Conservation (phyloP, 1,140 invertebrate genomes). For the Drosophila azteca region DNA sequence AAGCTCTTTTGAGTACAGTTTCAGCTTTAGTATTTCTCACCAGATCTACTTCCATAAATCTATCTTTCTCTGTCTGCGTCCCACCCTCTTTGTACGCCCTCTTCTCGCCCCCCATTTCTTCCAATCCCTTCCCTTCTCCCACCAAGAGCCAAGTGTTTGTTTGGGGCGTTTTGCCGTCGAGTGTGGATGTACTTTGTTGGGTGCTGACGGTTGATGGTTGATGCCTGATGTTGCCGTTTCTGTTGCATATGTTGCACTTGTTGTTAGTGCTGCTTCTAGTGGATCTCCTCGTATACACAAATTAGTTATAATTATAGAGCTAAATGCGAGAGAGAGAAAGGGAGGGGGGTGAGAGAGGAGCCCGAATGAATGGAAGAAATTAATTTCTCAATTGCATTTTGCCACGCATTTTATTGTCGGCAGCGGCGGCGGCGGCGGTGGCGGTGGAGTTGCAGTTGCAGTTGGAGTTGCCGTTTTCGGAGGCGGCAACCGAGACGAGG, state of each 20-base stretch:
- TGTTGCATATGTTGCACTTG: constrained; percentile 34
- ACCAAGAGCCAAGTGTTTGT: constrained; percentile 68
- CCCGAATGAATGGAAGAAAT: constrained; percentile 72
- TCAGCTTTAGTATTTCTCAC: constrained; percentile 2
- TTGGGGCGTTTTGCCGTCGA: constrained; percentile 56
- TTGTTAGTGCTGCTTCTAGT: constrained; percentile 13
- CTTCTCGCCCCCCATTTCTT: background rate
- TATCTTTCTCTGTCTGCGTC: background rate
- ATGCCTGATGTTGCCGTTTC: constrained; percentile 6
- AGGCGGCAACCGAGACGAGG: constrained; percentile 55
- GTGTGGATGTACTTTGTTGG: constrained; percentile 28
- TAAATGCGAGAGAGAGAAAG: constrained; percentile 58
- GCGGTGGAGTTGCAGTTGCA: constrained; percentile 7
- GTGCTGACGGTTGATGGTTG: constrained; percentile 1
- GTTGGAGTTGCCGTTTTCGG: constrained; percentile 31
- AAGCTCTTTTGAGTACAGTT: too few species aligned
- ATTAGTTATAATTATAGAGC: constrained; percentile 81
- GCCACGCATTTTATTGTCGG: constrained; percentile 81
- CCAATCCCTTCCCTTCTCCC: background rate
- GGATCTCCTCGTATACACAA: constrained; percentile 64
- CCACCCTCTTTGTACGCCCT: too few species aligned
- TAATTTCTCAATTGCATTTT: constrained; percentile 82
- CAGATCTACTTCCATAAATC: constrained; percentile 1
- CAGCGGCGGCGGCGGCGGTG: constrained; percentile 36
- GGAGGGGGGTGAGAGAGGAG: constrained; percentile 49